phyloP scores from a whole-genome alignment of 1,140 invertebrate species.

The Lucilia sericata region DNA sequence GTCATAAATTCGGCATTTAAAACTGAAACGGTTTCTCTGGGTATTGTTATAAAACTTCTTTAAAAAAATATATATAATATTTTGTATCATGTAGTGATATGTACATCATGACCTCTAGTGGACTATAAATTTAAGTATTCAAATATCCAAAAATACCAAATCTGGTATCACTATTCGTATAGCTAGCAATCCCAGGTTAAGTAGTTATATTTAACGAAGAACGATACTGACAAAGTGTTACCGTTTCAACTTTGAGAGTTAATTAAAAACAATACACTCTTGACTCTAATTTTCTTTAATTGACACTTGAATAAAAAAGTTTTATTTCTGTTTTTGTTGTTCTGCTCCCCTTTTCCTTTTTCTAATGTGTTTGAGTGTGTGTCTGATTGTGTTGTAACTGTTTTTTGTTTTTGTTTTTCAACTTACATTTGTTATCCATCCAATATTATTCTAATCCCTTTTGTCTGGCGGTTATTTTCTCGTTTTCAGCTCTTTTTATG shows the following conservation, averaged over 20 bases:
- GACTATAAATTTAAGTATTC: too few relatives aligned
- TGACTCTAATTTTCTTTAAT: conserved; percentile 33
- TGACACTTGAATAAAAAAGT: conserved; percentile 36
- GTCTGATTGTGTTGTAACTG: background rate
- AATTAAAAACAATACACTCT: conserved; percentile 30
- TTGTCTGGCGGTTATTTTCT: conserved; percentile 33
- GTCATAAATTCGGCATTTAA: too few relatives aligned
- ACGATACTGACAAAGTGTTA: background rate
- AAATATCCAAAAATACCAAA: background rate
- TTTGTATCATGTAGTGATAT: too few relatives aligned
- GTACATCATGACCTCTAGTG: too few relatives aligned
- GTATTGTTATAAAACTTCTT: too few relatives aligned
- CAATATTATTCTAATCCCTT: conserved; percentile 43
- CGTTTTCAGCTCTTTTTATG: background rate
- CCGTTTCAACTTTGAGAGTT: background rate
- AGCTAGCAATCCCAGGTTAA: background rate
- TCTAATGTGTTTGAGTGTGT: background rate
- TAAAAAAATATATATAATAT: too few relatives aligned
- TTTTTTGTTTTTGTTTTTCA: background rate
- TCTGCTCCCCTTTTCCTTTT: background rate
- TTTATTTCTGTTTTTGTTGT: conserved; percentile 2
- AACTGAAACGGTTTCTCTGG: too few relatives aligned
- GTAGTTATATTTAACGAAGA: background rate
- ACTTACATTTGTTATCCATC: conserved; percentile 42
- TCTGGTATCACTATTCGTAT: background rate